Evolutionary conservation across 2,888 invertebrate genomes (phyloP).

Genomic region (Charanyca ferruginea): DNA sequence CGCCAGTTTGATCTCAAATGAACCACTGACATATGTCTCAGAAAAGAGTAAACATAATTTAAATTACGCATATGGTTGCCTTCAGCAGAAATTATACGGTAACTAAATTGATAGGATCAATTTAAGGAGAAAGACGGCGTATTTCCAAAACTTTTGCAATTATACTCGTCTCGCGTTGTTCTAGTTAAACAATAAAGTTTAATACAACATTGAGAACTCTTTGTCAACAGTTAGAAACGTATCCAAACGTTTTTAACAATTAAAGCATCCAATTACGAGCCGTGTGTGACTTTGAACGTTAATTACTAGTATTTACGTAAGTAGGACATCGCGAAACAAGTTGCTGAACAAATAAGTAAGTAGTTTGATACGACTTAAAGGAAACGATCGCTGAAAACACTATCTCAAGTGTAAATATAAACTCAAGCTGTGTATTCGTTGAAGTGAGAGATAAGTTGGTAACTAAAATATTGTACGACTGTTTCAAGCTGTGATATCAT

Average conservation of each 20-base stretch:
- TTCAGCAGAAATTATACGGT: conserved; percentile 45
- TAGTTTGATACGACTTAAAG: conserved; percentile 41
- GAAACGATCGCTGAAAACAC: conserved; percentile 48
- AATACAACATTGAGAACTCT: conserved; percentile 41
- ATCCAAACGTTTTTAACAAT: conserved; percentile 24
- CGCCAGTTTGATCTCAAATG: conserved; percentile 29
- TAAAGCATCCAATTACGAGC: conserved; percentile 30
- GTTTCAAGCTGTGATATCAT: conserved; percentile 34
- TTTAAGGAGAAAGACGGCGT: conserved; percentile 48
- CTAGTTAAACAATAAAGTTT: conserved; percentile 55
- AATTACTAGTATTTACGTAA: conserved; percentile 55
- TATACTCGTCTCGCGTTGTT: conserved; percentile 46
- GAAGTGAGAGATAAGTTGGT: conserved; percentile 42
- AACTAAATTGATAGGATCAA: conserved; percentile 58
- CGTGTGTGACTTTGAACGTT: conserved; percentile 49
- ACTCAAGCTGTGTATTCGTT: conserved; percentile 39
- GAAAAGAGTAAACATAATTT: conserved; percentile 25
- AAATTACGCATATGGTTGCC: conserved; percentile 49
- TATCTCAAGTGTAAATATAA: conserved; percentile 54
- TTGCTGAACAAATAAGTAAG: conserved; percentile 52
- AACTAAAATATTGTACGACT: conserved; percentile 34
- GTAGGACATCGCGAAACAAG: conserved; percentile 39
- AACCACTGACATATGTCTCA: conserved; percentile 15
- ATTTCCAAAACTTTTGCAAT: conserved; percentile 58
- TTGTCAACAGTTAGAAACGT: conserved; percentile 29